These are phyloP conservation scores for Drosophila sordidula DNA, from an alignment of 2,888 invertebrate species.

Conservation along the genomic window DNA sequence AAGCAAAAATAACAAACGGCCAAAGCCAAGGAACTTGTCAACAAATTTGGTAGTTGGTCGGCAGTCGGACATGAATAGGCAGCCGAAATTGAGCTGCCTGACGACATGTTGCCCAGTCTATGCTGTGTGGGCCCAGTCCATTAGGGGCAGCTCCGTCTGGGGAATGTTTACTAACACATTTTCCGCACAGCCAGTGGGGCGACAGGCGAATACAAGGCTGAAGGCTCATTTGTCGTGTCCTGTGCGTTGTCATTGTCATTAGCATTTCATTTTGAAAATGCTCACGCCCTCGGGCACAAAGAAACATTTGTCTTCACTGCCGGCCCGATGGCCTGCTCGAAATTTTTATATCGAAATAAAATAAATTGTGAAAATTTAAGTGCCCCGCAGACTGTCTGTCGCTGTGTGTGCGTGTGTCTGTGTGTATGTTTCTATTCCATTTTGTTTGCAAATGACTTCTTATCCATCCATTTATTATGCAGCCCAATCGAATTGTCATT, in stretches of 20 bases:
- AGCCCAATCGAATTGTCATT: slow-evolving; percentile 64
- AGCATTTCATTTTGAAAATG: slow-evolving; percentile 63
- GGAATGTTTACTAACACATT: slow-evolving; percentile 57
- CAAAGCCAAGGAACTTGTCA: slow-evolving; percentile 44
- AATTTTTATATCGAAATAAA: slow-evolving; percentile 57
- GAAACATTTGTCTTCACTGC: slow-evolving; percentile 69
- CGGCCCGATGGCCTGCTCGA: slow-evolving; percentile 6
- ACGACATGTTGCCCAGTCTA: slow-evolving; percentile 1
- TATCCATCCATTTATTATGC: slow-evolving; percentile 66
- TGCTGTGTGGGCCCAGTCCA: slow-evolving; percentile 40
- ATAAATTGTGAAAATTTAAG: slow-evolving; percentile 73
- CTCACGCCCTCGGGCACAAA: slow-evolving; percentile 52
- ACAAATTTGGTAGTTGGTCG: slow-evolving; percentile 3
- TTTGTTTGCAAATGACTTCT: slow-evolving; percentile 68
- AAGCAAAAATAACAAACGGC: slow-evolving; percentile 28
- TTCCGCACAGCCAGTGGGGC: slow-evolving; percentile 33
- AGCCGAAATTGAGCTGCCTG: background rate
- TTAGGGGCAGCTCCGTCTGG: slow-evolving; percentile 45
- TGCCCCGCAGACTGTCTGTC: slow-evolving; percentile 7
- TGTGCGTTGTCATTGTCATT: slow-evolving; percentile 56
- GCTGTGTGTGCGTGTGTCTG: background rate
- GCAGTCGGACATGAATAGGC: slow-evolving; percentile 5
- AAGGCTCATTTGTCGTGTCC: slow-evolving; percentile 50
- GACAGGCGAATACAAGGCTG: slow-evolving; percentile 22
- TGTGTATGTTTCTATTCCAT: slow-evolving; percentile 4